These are phyloP conservation scores for Poecilus cupreus DNA, from an alignment of 2,888 invertebrate genomes.

Conservation along the genomic window DNA sequence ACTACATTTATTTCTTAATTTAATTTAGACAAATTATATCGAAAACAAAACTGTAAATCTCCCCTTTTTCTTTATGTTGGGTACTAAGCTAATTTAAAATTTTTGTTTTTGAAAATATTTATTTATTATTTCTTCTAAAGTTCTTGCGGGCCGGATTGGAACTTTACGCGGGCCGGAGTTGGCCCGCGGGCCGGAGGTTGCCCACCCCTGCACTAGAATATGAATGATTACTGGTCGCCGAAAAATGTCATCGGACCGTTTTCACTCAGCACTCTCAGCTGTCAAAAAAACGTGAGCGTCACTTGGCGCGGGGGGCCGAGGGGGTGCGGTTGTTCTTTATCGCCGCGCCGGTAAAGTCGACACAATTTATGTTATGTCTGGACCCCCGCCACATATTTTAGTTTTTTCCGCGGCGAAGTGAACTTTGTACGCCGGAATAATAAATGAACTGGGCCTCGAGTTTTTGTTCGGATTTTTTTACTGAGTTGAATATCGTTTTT, in stretches of 20 bases:
- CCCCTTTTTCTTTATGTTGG: too few species aligned
- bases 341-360: slow-evolving; percentile 27
- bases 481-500: slow-evolving; percentile 43
- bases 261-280: neutral
- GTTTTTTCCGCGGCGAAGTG: slow-evolving; percentile 35
- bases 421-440: slow-evolving; percentile 44
- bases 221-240: neutral
- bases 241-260: slow-evolving; percentile 10
- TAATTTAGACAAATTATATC: too few species aligned
- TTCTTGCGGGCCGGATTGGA: too few species aligned
- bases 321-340: slow-evolving; percentile 30
- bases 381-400: slow-evolving; percentile 48
- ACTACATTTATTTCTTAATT: too few species aligned
- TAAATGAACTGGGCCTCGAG: slow-evolving; percentile 45
- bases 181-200: too few species aligned
- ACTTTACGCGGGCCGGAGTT: too few species aligned
- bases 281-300: neutral
- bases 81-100: too few species aligned
- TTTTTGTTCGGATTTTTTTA: slow-evolving; percentile 52
- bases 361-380: slow-evolving; percentile 48
- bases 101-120: too few species aligned
- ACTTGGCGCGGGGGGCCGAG: neutral
- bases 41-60: too few species aligned
- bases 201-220: neutral
- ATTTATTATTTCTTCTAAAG: too few species aligned